Evolutionary conservation across 2,113 vertebrate genomes (phyloP), one percentile per base, ranked within the genome.

Genomic region (Lethenteron camtschaticum): DNA sequence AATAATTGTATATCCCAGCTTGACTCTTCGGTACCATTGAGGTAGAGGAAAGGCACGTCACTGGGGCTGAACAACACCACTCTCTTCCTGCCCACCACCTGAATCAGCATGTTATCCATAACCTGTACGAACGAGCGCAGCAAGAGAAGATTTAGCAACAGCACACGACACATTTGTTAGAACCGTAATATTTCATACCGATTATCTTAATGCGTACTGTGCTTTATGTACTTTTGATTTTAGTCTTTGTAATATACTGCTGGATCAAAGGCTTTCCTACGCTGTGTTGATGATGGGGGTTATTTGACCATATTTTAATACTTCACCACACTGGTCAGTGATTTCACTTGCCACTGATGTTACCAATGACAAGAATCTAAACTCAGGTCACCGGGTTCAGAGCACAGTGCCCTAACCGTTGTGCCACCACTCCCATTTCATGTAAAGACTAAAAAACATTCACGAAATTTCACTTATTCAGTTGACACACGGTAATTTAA

Each of bases 71-170:
- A 95, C 2, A 96, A 75, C 68, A 83, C 78, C 70, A 96, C 84
- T 73, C 84, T 77, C 76, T 99, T 96, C 75, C 59, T 87, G 41
- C 91, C 90, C 0, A 79, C 88, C 75, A 97, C 86, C 81, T 97
- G 94, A 77, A 94, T 88, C 79, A 97, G 80, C 75, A 97, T 80
- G 75, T 97, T 97, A 79, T 97, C 94, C 90, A 97, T 97, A 75
- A 97, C 87, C 91, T 97, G 74, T 16, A 79, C 74, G 73, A 56
- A 24, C 56, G 18, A 57, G 68, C 57, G 7, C 41, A 68, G 57
- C 16, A 69, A 69, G 58, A 56, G 7, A 11, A 14, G 68, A 16
- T 56, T 71, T 69, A 56, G 8, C n/a, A 12, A 3, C 56, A 70
- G n/a, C 10, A 58, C 13, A 12, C 13, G 14, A 57, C 56, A 18